Evolutionary conservation across 2,113 vertebrate species (phyloP).

Genomic region (Mustela nigripes): DNA sequence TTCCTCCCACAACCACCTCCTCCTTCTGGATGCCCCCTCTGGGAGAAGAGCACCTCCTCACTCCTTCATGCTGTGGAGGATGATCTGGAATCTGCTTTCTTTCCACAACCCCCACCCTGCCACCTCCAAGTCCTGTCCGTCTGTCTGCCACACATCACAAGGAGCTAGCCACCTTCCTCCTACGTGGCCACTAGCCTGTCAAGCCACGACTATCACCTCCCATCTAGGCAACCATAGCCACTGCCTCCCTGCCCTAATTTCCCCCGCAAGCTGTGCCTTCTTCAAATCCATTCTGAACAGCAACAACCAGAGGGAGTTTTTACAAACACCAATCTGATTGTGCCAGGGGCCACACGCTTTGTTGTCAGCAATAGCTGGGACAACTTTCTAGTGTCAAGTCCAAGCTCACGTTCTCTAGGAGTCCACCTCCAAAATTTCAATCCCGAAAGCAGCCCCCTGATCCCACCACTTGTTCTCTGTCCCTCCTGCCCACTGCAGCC

Average conservation of each 20-base stretch:
- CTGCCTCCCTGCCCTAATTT: rapidly evolving
- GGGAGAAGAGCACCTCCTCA: background rate
- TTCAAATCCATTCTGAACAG: constrained; percentile 1
- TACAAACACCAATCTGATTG: background rate
- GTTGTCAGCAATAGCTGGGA: background rate
- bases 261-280: background rate
- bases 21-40: background rate
- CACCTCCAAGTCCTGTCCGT: background rate
- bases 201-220: background rate
- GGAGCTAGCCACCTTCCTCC: background rate
- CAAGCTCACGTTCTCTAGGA: background rate
- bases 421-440: background rate
- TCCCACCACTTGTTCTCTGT: background rate
- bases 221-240: background rate
- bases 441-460: background rate
- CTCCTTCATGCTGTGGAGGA: background rate
- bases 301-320: background rate
- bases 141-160: background rate
- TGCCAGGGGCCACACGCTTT: too few relatives aligned
- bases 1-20: background rate
- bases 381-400: background rate
- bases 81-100: background rate
- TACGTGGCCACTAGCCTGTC: background rate
- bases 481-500: rapidly evolving
- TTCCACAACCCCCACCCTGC: background rate